Base-by-base conservation (phyloP, 2,797 vertebrate genomes). In the Carduelis carduelis region DNA sequence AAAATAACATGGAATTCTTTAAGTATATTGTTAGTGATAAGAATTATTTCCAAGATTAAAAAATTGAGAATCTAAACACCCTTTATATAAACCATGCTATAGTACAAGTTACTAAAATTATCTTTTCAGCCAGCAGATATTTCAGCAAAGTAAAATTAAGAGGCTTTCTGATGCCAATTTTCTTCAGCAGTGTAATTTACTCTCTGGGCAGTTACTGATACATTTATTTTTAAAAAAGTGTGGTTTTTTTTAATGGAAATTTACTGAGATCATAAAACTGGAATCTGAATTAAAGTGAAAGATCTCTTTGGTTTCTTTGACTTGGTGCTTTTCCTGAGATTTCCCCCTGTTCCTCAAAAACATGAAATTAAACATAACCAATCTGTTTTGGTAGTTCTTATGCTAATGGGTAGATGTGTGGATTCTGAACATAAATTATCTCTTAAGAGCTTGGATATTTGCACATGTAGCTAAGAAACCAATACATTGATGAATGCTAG, bases 341-440 rank as follows among this genome's bases (percentile, higher is more conserved):
- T 94, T 87, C 44, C 66, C 34, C 14, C 6, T 15, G 16, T 82
- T 95, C 76, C 52, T 87, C 59, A 89, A 72, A 94, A 78, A 26
- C 72, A 71, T 57, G 44, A 81, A 90, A 91, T 94, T 49, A 91
- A 94, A 91, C 63, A 72, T 78, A 95, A 81, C 57, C 85, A 90
- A 81, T 94, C 87, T 95, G 93, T 88, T 95, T 91, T 83, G 78
- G 75, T 93, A 70, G 90, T 72, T 84, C 34, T 83, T 90, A 94
- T 93, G 90, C 89, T 93, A 84, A 94, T 79, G 78, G 26, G 2
- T 57, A 32, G 77, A 86, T 49, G 50, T 89, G 84, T 91, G 80
- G 83, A 64, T 92, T 94, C 57, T 80, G 66, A 94, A 82, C 86
- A 82, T 95, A 96, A 95, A 93, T 95, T 94, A 82, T 92, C 53